Base-by-base conservation (phyloP, 2,888 invertebrate species). In the Oscheius sp. region DNA sequence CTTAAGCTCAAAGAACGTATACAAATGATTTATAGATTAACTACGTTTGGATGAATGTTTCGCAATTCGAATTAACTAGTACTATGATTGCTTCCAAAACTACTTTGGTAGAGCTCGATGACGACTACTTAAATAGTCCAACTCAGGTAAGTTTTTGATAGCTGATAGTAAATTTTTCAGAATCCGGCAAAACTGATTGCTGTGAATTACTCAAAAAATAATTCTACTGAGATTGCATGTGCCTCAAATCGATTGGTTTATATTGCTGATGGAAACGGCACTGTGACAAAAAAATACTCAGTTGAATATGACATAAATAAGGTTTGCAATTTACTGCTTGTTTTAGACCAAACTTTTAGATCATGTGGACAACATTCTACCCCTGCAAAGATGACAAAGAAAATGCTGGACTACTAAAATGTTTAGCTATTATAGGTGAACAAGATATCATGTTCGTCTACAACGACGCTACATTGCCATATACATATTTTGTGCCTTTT, bases 401-500 rank as follows among this genome's bases (percentile, higher is more conserved):
- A 15, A 27, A 27, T 45, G 46, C 46, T 1, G 10, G 20, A 5
- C 27, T 17, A 15, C 15, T 50, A 39, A 70, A 77, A n/a, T 77
- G 70, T 66, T n/a, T 79, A 17, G 65, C 73, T n/a, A 50, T 77
- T 4, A 73, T 75, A 27, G 79, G 79, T 29, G 77, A 79, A 12
- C 68, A 76, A 23, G 48, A 58, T 3, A 63, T 79, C 4, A 69
- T 67, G 15, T 75, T 79, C 48, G 53, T 72, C 8, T 55, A 68
- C 4, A 58, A 69, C 3, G 53, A 50, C 0, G 76, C 74, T 63
- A 71, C 55, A 29, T 75, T 74, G 58, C 69, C 70, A 25, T 77
- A 74, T 63, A 55, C 75, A 23, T 76, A 74, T 45, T 72, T 65
- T 39, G 73, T 78, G 20, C 80, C 80, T 1, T 80, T 80, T 69